Conservation (phyloP, 2,888 invertebrate genomes). For the Melanchra persicariae region DNA sequence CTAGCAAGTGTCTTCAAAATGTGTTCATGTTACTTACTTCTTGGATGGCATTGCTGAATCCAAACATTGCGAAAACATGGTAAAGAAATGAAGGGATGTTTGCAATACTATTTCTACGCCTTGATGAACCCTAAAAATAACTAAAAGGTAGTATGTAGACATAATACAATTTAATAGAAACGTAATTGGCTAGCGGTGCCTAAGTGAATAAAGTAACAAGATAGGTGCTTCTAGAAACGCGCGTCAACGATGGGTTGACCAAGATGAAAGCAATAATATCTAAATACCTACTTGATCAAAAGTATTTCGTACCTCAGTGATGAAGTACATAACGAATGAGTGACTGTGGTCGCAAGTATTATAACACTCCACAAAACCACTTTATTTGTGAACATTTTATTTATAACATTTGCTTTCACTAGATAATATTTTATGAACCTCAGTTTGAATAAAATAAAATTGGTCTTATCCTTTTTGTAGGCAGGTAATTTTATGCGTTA, state of each 20-base stretch:
- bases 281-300: neutral
- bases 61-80: slow-evolving; percentile 68
- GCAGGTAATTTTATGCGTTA: slow-evolving; percentile 15
- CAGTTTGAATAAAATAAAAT: neutral
- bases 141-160: neutral
- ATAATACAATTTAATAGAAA: neutral
- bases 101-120: slow-evolving; percentile 24
- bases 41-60: slow-evolving; percentile 71
- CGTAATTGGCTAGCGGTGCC: neutral
- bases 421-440: slow-evolving; percentile 10
- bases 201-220: neutral
- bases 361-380: slow-evolving; percentile 22
- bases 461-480: neutral
- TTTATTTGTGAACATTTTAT: slow-evolving; percentile 46
- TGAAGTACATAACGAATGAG: slow-evolving; percentile 2
- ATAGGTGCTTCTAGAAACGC: neutral
- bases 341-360: slow-evolving; percentile 22
- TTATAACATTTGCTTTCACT: slow-evolving; percentile 26
- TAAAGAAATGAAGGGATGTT: slow-evolving; percentile 45
- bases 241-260: neutral
- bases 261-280: neutral
- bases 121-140: slow-evolving; percentile 48
- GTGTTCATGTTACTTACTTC: slow-evolving; percentile 70
- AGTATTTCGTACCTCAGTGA: slow-evolving; percentile 11
- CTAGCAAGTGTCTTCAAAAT: neutral